phyloP scores from a whole-genome alignment of 1,140 invertebrate genomes.

The Paraescarpia echinospica region DNA sequence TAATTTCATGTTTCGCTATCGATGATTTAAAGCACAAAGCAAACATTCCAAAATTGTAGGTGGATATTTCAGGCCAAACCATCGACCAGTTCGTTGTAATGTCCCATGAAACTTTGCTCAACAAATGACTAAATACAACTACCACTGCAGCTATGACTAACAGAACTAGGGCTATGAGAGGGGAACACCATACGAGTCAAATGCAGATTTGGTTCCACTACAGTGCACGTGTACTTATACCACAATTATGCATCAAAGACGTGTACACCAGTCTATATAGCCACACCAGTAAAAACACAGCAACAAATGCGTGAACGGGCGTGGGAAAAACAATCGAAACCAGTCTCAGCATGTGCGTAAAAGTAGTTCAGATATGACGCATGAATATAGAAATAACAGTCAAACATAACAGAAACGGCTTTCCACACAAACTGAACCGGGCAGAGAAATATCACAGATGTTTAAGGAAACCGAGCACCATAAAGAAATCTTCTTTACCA shows the following conservation, averaged over 20 bases:
- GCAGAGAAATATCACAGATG: neutral
- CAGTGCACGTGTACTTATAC: neutral
- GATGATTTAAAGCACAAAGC: neutral
- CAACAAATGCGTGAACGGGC: neutral
- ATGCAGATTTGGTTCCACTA: neutral
- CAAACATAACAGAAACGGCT: neutral
- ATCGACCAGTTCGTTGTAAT: neutral
- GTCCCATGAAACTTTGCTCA: neutral
- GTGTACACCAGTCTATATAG: neutral
- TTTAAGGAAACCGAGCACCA: neutral
- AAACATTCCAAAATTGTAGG: neutral
- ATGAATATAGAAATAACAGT: neutral
- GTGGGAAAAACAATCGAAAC: neutral
- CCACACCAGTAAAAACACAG: neutral
- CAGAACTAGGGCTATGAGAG: neutral
- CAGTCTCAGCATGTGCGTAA: neutral
- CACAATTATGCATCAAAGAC: neutral
- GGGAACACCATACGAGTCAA: neutral
- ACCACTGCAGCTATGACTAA: neutral
- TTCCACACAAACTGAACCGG: neutral
- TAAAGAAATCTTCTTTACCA: neutral
- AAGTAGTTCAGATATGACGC: neutral
- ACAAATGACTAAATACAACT: slow-evolving; percentile 1
- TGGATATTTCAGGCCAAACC: neutral
- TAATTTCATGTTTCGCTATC: neutral